These are phyloP conservation scores for Melanotaenia boesemani DNA, from an alignment of 2,797 vertebrate genomes.

Conservation along the genomic window DNA sequence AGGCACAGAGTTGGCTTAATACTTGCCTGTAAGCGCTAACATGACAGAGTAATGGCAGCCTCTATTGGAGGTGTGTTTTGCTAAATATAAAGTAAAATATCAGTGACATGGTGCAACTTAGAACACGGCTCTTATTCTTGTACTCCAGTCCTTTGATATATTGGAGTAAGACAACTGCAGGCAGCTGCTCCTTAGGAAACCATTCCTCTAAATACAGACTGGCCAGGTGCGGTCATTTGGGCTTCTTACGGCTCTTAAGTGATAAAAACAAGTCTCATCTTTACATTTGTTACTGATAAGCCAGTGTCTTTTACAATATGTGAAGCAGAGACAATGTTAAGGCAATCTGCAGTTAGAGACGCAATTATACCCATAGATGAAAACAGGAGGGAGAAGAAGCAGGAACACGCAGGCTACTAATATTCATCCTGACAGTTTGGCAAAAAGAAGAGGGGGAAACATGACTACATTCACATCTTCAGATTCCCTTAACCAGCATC, in stretches of 20 bases:
- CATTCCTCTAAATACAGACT: slow-evolving; percentile 33
- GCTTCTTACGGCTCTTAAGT: not conserved
- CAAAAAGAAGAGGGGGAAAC: slow-evolving; percentile 14
- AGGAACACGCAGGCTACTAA: slow-evolving; percentile 17
- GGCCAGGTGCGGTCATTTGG: slow-evolving; percentile 7
- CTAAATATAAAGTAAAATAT: not conserved
- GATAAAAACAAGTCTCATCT: not conserved
- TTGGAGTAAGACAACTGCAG: slow-evolving; percentile 39
- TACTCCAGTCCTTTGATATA: slow-evolving; percentile 14
- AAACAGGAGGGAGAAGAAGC: slow-evolving; percentile 10
- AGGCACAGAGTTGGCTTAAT: slow-evolving; percentile 82
- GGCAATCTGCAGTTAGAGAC: slow-evolving; percentile 63
- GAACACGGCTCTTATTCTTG: slow-evolving; percentile 21
- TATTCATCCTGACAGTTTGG: slow-evolving; percentile 34
- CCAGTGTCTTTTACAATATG: slow-evolving; percentile 32
- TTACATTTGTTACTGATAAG: slow-evolving; percentile 29
- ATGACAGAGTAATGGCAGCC: slow-evolving; percentile 25
- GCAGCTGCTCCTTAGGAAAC: slow-evolving; percentile 34
- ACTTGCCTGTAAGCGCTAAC: slow-evolving; percentile 68
- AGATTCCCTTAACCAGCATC: slow-evolving; percentile 3
- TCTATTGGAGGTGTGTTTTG: slow-evolving; percentile 10
- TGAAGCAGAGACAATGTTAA: slow-evolving; percentile 59
- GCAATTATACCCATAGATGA: slow-evolving; percentile 20
- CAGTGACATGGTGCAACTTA: slow-evolving; percentile 20
- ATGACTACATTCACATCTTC: slow-evolving; percentile 32